Evolutionary conservation across 2,113 vertebrate genomes (phyloP), one percentile per base, ranked within the genome.

Genomic region (Ammodytes marinus): DNA sequence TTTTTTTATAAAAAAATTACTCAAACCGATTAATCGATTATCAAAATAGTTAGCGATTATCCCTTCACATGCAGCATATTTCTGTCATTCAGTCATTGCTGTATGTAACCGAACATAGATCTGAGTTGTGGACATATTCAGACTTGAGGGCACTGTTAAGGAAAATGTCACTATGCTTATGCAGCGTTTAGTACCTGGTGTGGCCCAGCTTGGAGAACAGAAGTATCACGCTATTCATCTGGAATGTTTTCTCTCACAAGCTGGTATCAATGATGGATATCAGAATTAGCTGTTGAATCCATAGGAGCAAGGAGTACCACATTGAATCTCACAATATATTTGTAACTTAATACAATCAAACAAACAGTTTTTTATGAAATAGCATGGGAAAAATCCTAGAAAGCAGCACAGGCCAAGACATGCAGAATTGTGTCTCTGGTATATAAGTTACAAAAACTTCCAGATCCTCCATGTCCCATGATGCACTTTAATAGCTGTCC

Each of bases 191-290:
- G 39, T 59, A 15, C 37, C 47, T 42, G 35, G 46, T 46, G 45
- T 17, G 19, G 9, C 53, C 45, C 68, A 61, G 45, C 27, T n/a
- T 59, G 55, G 55, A 19, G 14, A 37, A 13, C 39, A 54, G 35
- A 39, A 37, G 15, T 11, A 40, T 40, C 67, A 27, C 1, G 4
- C 65, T 53, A 19, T 40, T 53, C 10, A 40, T 42, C 6, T 17
- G 40, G 64, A 67, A 53, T 1, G 17, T 14, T 43, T 42, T 1
- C 60, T 19, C 42, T 58, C 13, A 58, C 54, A 17, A 19, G 53
- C 53, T 9, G 40, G 42, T 57, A 55, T 55, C 13, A 17, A n/a
- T 46, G 54, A 58, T 47, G 19, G 54, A 71, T 71, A 46, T 58
- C 3, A 35, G 3, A 54, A 43, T 47, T 37, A 13, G 58, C 8